A percentile compares a stretch with the other conserved stretches of the same genome.
phyloP scores from a whole-genome alignment of 2,888 invertebrate genomes.

The Eretmocerus hayati region DNA sequence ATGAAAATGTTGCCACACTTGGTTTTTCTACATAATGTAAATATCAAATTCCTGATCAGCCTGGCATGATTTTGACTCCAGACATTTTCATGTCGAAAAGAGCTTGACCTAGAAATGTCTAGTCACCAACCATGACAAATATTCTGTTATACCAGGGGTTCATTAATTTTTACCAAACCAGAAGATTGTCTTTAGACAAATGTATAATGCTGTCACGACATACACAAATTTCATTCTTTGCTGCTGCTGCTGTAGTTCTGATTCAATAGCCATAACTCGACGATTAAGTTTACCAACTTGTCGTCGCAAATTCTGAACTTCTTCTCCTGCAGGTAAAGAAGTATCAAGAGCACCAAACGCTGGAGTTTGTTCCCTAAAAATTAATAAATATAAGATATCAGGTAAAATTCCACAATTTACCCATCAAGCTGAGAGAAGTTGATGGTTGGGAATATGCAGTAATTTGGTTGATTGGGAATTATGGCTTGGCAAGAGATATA shows the following conservation, averaged over 20 bases:
- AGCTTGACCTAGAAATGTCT: no score
- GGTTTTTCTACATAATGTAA: not conserved
- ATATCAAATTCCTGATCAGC: no score
- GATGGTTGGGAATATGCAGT: no score
- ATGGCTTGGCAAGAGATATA: no score
- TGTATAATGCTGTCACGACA: slow-evolving; percentile 76
- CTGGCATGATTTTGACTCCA: not conserved
- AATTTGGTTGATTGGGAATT: no score
- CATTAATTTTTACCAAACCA: slow-evolving; percentile 64
- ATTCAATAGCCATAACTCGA: slow-evolving; percentile 78
- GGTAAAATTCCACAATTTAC: no score
- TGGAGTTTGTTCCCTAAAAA: slow-evolving; percentile 62
- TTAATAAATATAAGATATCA: no score
- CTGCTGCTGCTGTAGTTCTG: slow-evolving; percentile 74
- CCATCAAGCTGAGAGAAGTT: no score
- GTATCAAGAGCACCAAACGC: slow-evolving; percentile 41
- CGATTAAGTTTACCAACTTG: slow-evolving; percentile 84
- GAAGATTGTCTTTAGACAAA: slow-evolving; percentile 76
- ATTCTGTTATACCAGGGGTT: no score
- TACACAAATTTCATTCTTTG: slow-evolving; percentile 83
- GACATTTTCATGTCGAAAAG: not conserved
- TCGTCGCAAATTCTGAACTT: slow-evolving; percentile 72
- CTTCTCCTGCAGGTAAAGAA: slow-evolving; percentile 56
- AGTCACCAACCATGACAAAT: no score
- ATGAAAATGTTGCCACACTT: not conserved